Evolutionary conservation across 2,797 vertebrate genomes (phyloP).

Genomic region (Enteromius unitaeniatus): DNA sequence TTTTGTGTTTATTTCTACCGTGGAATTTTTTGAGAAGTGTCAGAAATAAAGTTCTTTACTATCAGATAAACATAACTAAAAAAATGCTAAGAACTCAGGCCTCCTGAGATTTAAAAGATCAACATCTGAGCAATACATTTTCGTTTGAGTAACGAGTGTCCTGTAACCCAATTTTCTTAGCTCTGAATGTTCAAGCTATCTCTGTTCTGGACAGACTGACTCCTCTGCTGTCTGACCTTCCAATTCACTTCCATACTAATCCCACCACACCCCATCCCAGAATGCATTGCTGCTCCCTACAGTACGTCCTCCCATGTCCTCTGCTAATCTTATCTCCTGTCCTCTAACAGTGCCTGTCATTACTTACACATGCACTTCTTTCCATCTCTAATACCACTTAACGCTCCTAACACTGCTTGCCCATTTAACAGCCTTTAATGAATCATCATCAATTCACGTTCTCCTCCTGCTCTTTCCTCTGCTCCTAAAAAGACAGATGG

Average conservation of each 20-base stretch:
- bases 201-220: conserved; percentile 21
- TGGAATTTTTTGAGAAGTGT: background rate
- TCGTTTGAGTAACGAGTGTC: background rate
- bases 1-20: background rate
- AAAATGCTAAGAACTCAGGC: background rate
- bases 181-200: conserved; percentile 11
- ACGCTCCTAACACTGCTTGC: background rate
- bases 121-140: background rate
- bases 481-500: conserved; percentile 7
- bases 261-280: conserved; percentile 28
- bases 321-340: background rate
- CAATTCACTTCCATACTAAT: conserved; percentile 9
- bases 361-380: background rate
- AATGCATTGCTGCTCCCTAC: conserved; percentile 21
- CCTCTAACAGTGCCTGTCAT: conserved; percentile 1
- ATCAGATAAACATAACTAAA: background rate
- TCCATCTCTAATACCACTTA: conserved; percentile 3
- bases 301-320: background rate
- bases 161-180: background rate
- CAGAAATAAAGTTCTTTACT: background rate
- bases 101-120: background rate
- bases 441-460: background rate
- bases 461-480: background rate
- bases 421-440: conserved; percentile 24
- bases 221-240: conserved; percentile 24